Base-by-base conservation (phyloP, 2,113 vertebrate species). In the Tetrao urogallus region DNA sequence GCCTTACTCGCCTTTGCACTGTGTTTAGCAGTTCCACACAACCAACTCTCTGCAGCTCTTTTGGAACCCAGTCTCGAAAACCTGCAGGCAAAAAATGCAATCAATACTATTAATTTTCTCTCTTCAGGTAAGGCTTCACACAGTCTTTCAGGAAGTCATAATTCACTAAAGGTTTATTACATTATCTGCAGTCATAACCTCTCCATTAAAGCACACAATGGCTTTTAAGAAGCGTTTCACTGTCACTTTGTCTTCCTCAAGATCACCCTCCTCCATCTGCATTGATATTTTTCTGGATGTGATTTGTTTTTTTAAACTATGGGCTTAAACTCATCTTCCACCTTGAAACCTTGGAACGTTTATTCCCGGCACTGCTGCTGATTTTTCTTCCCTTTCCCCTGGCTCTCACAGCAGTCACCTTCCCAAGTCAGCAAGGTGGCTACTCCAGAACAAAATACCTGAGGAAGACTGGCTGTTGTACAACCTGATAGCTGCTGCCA, bases 21-120 rank as follows among this genome's bases (percentile, higher is more conserved):
- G 99, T 99, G 98, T 99, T 99, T 92, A 99, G 96, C 95, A 99
- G 98, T 96, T 99, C 99, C 96, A 99, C 99, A 25, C 99, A 99
- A 87, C 99, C 99, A 77, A 99, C 99, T 92, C 99, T 98, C 95
- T 99, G 99, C 73, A 99, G 98, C 97, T 99, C 99, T 95, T 99
- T 99, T 9, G 99, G 99, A 93, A 99, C 99, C 99, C 99, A 99
- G 97, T 99, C 99, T 97, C 99, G 97, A 95, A 99, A 99, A 92
- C 99, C 99, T 99, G 94, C 89, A 67, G 91, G 83, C 60, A 96
- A 91, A 97, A 91, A 97, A 97, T 22, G 93, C 79, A 97, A 97
- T 97, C 94, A 91, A 96, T 95, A 70, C 72, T 63, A 25, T 94
- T 94, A 94, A 96, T 97, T 97, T 95, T 96, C 88, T 63, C 91